Base-by-base conservation (phyloP, 2,797 vertebrate genomes). In the Harpagifer antarcticus region DNA sequence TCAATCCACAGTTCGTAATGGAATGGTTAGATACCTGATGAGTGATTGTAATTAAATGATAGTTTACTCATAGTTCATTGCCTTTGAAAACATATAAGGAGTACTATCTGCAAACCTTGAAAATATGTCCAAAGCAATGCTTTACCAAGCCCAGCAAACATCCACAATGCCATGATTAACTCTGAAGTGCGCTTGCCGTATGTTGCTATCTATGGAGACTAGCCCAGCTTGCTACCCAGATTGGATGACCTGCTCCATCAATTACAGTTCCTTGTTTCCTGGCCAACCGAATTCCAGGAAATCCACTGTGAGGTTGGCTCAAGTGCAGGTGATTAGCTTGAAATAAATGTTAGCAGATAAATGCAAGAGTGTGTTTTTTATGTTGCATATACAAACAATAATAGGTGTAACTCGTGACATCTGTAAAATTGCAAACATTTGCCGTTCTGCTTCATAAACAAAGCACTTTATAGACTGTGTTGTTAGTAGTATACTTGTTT, bases 121-220 rank as follows among this genome's bases (percentile, higher is more conserved):
- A 92, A 95, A 92, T 93, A 92, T 93, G 91, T 93, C 93, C 92
- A 88, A 91, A 91, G 94, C 63, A 93, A 92, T 92, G 88, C 90
- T 89, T 89, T 83, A 83, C 87, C 92, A 91, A 89, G 90, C 92
- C 89, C 85, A 86, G 66, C 85, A 89, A 93, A 89, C 74, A 91
- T 90, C 95, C 93, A 96, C 95, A 95, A 96, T 95, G 95, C 91
- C 91, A 96, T 95, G 96, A 96, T 93, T 93, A 93, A 86, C 91
- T 94, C 94, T 89, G 93, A 85, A 90, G 95, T 93, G 91, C 86
- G 81, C 91, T 96, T 95, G 49, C 47, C 27, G 5, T 64, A 95
- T 94, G 93, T 93, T 64, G 23, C 94, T 95, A 96, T 96, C 95
- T 95, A 89, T 93, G 87, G 93, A 96, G 84, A 89, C 79, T 95